Percentiles rank a stretch among this genome's conserved stretches.
Conservation (phyloP, 2,113 vertebrate species). For the Struthio camelus region DNA sequence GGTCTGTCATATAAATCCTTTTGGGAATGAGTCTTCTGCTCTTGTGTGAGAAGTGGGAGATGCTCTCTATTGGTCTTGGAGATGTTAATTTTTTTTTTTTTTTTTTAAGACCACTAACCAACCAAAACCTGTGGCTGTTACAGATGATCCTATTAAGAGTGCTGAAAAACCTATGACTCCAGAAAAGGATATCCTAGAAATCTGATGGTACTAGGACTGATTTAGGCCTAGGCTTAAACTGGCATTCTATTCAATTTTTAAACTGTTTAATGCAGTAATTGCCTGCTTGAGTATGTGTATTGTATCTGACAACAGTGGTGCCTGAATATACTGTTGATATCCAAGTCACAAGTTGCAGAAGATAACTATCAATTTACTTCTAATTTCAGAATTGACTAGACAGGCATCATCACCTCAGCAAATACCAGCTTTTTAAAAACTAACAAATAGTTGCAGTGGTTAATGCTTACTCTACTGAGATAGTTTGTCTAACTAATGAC, state of each 20-base stretch:
- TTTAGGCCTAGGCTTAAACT: not conserved
- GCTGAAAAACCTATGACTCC: not conserved
- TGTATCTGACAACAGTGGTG: too few species aligned
- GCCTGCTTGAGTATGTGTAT: not conserved
- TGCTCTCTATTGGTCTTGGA: too few species aligned
- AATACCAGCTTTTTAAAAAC: not conserved
- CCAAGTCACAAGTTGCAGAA: not conserved
- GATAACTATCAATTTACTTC: not conserved
- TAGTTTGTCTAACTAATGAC: not conserved
- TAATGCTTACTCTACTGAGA: not conserved
- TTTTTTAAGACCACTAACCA: not conserved
- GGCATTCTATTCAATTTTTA: not conserved
- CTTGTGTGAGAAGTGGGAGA: too few species aligned
- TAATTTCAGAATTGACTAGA: not conserved
- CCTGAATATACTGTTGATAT: not conserved
- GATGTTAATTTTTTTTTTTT: too few species aligned
- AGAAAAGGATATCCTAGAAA: not conserved
- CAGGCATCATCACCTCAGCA: not conserved
- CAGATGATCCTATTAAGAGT: not conserved
- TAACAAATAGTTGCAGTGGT: not conserved
- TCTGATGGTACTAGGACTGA: not conserved
- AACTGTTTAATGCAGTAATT: not conserved
- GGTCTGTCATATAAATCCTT: not conserved
- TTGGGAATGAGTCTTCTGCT: not conserved
- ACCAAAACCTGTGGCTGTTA: not conserved